Evolutionary conservation across 2,797 vertebrate species (phyloP).

Genomic region (Trichosurus vulpecula): DNA sequence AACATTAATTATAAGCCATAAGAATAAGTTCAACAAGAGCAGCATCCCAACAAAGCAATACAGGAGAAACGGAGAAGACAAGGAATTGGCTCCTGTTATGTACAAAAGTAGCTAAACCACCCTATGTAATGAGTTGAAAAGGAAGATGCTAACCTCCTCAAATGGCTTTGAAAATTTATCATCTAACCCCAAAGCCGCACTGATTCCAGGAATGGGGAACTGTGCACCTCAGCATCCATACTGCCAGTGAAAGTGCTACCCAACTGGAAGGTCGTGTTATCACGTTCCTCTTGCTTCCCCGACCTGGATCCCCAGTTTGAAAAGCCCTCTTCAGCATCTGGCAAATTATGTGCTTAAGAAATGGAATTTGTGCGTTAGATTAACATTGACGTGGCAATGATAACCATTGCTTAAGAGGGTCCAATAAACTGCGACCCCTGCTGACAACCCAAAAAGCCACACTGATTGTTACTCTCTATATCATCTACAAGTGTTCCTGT

Average conservation of each 20-base stretch:
- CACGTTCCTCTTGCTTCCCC: neutral
- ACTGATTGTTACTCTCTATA: neutral
- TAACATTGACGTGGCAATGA: neutral
- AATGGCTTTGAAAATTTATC: neutral
- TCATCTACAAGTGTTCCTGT: neutral
- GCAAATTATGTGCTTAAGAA: neutral
- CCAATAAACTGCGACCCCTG: neutral
- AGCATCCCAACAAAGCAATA: neutral
- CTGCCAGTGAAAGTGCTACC: neutral
- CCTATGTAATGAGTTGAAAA: neutral
- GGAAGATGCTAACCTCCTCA: neutral
- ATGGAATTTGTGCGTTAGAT: neutral
- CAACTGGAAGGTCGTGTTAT: neutral
- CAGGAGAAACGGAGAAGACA: neutral
- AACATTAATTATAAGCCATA: neutral
- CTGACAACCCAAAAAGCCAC: neutral
- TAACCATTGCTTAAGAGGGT: neutral
- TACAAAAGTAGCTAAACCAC: neutral
- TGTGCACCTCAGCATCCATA: neutral
- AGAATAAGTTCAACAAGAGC: neutral
- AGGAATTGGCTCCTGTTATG: neutral
- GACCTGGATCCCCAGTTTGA: neutral
- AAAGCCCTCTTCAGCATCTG: neutral
- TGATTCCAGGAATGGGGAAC: neutral
- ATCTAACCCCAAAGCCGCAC: neutral